A percentile compares a stretch with the other conserved stretches of the same genome.
These are phyloP conservation scores for Magallana gigas DNA, from an alignment of 1,140 invertebrate species.

Conservation along the genomic window DNA sequence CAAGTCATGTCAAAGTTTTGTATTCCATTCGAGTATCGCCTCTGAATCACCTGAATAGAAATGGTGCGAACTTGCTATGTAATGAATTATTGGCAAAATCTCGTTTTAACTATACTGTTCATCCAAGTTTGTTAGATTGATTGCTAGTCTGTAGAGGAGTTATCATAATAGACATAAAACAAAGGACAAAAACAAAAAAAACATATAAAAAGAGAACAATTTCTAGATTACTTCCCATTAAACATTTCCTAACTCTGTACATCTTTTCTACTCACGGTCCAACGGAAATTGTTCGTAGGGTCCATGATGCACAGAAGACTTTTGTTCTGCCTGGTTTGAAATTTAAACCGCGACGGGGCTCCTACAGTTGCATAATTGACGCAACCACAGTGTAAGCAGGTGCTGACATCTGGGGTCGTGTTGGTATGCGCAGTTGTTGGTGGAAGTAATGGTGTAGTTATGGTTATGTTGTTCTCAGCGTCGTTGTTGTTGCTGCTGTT, in stretches of 20 bases:
- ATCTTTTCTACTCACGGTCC: neutral
- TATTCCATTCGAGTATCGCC: neutral
- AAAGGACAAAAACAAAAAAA: too few relatives aligned
- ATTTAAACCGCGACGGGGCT: too few relatives aligned
- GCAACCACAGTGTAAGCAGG: neutral
- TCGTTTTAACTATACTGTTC: too few relatives aligned
- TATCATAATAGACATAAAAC: too few relatives aligned
- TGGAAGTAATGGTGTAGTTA: neutral
- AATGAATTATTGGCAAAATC: too few relatives aligned
- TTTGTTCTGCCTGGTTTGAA: neutral
- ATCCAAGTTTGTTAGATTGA: too few relatives aligned
- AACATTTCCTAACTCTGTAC: too few relatives aligned
- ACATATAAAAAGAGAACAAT: too few relatives aligned
- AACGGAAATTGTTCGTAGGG: neutral
- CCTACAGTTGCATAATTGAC: too few relatives aligned
- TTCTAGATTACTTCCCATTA: too few relatives aligned
- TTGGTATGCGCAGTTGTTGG: neutral
- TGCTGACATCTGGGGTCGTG: neutral
- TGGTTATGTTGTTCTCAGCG: neutral
- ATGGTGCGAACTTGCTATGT: too few relatives aligned
- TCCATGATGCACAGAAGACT: neutral
- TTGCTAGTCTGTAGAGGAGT: too few relatives aligned
- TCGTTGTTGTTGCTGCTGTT: neutral
- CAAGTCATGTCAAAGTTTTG: neutral
- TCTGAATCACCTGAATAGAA: neutral